Base-by-base conservation (phyloP, 2,113 vertebrate species). In the Rhinolophus ferrumequinum region DNA sequence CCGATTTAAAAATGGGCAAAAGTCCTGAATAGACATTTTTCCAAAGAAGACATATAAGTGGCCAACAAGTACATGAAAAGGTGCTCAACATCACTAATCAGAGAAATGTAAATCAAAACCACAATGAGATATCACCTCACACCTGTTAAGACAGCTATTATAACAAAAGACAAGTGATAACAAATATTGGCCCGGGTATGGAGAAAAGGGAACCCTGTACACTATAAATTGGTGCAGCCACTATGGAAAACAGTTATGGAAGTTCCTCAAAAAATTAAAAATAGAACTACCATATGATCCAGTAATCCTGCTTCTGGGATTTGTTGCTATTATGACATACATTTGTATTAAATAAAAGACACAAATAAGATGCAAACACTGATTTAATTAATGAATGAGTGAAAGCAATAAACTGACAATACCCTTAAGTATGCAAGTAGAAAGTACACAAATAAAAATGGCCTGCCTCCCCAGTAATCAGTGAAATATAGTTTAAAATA, bases 271-370 rank as follows among this genome's bases (percentile, higher is more conserved):
- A 73, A 54, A 62, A 56, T 35, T 56, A 75, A 66, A 77, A 90
- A 50, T 58, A 50, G 79, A 84, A 30, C 24, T 58, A 47, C 24
- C 21, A 52, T 81, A 52, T 94, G 50, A 84, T 69, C 19, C 67
- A 73, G 41, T 58, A 73, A 38, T 67, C 8, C 28, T 19, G 58
- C 33, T 60, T 90, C 72, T 52, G 22, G 22, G 33, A 50, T 88
- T 92, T 93, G 52, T 90, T 92, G 28, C 38, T 72, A 54, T 88
- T 81, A 60, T 76, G 26, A 77, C 35, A 92, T 73, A 35, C 2
- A 95, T 69, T 93, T 77, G 26, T 77, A 70, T 77, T 86, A 91
- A 93, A 83, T 92, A 94, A 95, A 95, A 75, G 70, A 81, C 35
- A 88, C 6, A 47, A 82, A 96, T 91, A 93, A 96, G 79, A 95